phyloP scores from a whole-genome alignment of 2,888 invertebrate species.

The Conops quadrifasciatus region DNA sequence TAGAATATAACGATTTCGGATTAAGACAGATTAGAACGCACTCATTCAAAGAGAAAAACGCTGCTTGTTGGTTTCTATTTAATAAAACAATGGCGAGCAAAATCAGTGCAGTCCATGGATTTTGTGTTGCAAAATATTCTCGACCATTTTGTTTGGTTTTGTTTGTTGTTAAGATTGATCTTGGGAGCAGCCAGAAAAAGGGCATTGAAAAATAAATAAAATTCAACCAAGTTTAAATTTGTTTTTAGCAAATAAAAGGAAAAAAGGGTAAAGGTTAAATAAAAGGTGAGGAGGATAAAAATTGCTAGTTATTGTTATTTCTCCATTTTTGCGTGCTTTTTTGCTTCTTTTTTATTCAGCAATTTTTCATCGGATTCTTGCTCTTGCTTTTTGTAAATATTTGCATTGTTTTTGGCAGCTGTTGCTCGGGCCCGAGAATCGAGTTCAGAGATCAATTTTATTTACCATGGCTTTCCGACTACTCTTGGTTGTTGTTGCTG shows the following conservation, averaged over 20 bases:
- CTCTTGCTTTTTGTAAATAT: slow-evolving; percentile 14
- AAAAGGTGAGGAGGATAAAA: slow-evolving; percentile 14
- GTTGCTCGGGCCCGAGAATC: background rate
- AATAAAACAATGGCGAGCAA: too few species aligned
- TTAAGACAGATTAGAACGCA: too few species aligned
- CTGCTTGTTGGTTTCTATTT: too few species aligned
- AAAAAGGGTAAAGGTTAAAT: slow-evolving; percentile 18
- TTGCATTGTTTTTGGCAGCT: slow-evolving; percentile 19
- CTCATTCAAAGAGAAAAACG: too few species aligned
- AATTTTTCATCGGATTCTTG: background rate
- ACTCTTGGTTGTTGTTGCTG: background rate
- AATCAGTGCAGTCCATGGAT: too few species aligned
- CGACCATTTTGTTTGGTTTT: too few species aligned
- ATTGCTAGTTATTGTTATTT: background rate
- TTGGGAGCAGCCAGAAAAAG: too few species aligned
- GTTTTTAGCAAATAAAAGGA: background rate
- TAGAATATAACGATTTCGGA: too few species aligned
- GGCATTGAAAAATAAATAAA: background rate
- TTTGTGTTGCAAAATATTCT: too few species aligned
- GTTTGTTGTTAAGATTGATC: too few species aligned
- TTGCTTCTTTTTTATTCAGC: background rate
- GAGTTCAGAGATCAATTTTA: slow-evolving; percentile 24
- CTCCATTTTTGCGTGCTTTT: background rate
- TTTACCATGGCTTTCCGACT: background rate
- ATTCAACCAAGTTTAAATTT: background rate